Evolutionary conservation across 2,888 invertebrate genomes (phyloP).

Genomic region (Watsonalla cultraria): DNA sequence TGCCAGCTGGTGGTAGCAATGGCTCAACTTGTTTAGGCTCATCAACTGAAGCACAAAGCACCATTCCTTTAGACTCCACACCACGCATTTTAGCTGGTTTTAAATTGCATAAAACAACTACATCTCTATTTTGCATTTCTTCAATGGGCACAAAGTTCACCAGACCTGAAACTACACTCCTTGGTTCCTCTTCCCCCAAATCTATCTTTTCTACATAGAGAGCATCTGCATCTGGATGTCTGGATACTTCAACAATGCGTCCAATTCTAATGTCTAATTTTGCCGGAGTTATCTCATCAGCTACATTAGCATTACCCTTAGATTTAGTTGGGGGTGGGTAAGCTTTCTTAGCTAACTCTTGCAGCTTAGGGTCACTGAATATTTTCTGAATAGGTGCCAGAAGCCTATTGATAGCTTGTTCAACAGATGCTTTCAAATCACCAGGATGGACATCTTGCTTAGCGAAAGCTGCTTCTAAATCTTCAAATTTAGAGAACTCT

Average conservation of each 20-base stretch:
- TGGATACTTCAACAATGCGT: constrained; percentile 87
- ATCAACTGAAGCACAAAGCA: constrained; percentile 91
- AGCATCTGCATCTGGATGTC: constrained; percentile 95
- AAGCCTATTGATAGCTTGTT: constrained; percentile 89
- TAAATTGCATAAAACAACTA: constrained; percentile 96
- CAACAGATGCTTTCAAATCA: constrained; percentile 93
- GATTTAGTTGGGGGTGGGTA: constrained; percentile 88
- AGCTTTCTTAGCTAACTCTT: constrained; percentile 87
- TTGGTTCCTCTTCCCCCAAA: constrained; percentile 85
- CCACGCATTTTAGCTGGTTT: constrained; percentile 98
- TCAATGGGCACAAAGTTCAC: constrained; percentile 95
- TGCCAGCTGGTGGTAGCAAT: constrained; percentile 85
- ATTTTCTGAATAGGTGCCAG: constrained; percentile 92
- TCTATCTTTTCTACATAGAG: constrained; percentile 96
- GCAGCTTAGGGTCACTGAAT: constrained; percentile 88
- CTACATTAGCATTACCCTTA: constrained; percentile 54
- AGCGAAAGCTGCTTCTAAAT: constrained; percentile 90
- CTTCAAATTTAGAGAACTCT: constrained; percentile 83
- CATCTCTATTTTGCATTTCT: constrained; percentile 92
- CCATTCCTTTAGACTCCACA: constrained; percentile 94
- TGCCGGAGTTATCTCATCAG: constrained; percentile 83
- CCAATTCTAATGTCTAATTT: constrained; percentile 93
- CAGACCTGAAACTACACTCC: constrained; percentile 91
- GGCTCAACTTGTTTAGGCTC: constrained; percentile 92
- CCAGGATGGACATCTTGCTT: constrained; percentile 93